Base-by-base conservation (phyloP, 1,140 invertebrate species). In the Drosophila guanche region DNA sequence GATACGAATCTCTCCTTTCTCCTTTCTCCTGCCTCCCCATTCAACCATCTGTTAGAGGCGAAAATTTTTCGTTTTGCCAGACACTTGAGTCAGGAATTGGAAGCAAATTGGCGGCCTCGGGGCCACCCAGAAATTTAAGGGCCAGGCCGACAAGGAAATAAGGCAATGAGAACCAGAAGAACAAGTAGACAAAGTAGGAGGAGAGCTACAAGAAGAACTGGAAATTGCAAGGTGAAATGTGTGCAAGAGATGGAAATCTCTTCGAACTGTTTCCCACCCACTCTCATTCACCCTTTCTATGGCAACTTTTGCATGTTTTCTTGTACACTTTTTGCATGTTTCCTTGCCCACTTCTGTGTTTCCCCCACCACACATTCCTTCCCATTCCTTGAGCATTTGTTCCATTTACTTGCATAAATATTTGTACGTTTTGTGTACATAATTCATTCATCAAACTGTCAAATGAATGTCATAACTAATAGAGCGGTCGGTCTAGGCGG, bases 41-140 rank as follows among this genome's bases (percentile, higher is more conserved):
- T 20, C 16, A 20, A 20, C 16, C 16, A 25, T 61, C 57, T 56
- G 27, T 43, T 37, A 41, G 29, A 52, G 37, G 51, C 33, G 25
- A 56, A 67, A 33, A 68, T 68, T 69, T 69, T 56, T 61, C 50
- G 45, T 55, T 62, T 68, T 69, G 25, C 55, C 78, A 83, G 79
- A 74, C 79, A 75, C 61, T 85, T 74, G 73, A 74, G 81, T 76
- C 47, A 75, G 81, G 67, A 85, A 85, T 85, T 85, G 81, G 77
- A 74, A 70, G 81, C 83, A 85, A 85, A 85, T 85, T 85, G 81
- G 55, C 57, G 81, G 83, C 81, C 62, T 62, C 65, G 54, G 72
- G 70, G 53, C 55, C 60, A 66, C 66, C 42, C 47, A 68, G 62
- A 46, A 54, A 76, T 79, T 85, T 79, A 84, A 79, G 60, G 50